Evolutionary conservation across 2,113 vertebrate species (phyloP).

Genomic region (Oophaga pumilio): DNA sequence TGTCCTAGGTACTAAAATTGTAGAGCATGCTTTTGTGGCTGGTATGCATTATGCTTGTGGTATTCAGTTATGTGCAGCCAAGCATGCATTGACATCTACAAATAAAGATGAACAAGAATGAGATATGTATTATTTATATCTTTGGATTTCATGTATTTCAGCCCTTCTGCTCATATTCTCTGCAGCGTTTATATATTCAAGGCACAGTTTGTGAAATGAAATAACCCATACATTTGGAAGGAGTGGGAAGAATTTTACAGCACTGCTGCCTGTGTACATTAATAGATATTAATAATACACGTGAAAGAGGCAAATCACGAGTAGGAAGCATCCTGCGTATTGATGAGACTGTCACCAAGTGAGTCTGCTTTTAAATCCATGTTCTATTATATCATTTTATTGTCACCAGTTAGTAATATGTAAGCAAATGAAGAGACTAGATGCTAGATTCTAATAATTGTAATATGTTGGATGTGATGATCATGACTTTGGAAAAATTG

Average conservation of each 20-base stretch:
- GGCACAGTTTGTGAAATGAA: background rate
- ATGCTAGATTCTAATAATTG: no score
- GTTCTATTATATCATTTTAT: background rate
- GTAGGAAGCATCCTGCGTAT: background rate
- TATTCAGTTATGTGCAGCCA: constrained; percentile 34
- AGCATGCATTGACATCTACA: constrained; percentile 5
- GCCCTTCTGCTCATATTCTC: constrained; percentile 14
- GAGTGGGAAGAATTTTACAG: background rate
- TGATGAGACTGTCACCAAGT: background rate
- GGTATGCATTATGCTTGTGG: constrained; percentile 31
- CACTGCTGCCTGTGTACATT: background rate
- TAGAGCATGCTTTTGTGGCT: constrained; percentile 31
- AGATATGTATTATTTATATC: constrained; percentile 50
- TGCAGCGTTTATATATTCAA: background rate
- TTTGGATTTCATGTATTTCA: background rate
- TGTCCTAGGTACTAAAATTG: constrained; percentile 22
- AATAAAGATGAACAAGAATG: constrained; percentile 41
- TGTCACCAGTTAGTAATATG: background rate
- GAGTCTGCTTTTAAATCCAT: background rate
- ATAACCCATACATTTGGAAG: background rate
- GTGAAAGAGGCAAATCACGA: background rate
- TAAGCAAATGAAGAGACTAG: no score
- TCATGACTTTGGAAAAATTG: no score
- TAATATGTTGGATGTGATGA: no score
- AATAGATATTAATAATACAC: background rate